A percentile compares a stretch with the other conserved stretches of the same genome.
These are phyloP conservation scores for Zosterops lateralis DNA, from an alignment of 2,113 vertebrate species.

Conservation along the genomic window DNA sequence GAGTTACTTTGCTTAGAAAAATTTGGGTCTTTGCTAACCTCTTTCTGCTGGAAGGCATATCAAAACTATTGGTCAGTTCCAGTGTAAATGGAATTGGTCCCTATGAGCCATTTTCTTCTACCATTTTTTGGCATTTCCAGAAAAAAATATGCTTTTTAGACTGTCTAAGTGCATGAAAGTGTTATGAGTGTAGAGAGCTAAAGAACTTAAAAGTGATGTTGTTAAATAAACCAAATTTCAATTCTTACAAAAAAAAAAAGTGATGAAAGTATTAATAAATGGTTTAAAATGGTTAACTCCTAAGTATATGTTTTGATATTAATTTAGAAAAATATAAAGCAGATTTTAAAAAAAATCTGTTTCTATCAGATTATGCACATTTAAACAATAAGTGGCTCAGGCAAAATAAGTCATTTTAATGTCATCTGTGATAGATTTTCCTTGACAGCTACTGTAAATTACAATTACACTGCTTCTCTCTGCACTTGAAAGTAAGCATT, in stretches of 20 bases:
- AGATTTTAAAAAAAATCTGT: slow-evolving; percentile 69
- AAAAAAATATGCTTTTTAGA: slow-evolving; percentile 32
- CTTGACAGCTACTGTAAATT: slow-evolving; percentile 87
- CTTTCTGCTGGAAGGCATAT: background rate
- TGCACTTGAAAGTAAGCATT: slow-evolving; percentile 82
- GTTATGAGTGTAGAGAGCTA: slow-evolving; percentile 18
- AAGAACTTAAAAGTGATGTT: slow-evolving; percentile 36
- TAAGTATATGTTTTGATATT: slow-evolving; percentile 83
- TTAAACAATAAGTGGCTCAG: slow-evolving; percentile 83
- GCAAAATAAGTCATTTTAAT: slow-evolving; percentile 88
- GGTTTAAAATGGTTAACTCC: slow-evolving; percentile 77
- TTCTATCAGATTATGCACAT: slow-evolving; percentile 83
- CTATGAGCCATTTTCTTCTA: background rate
- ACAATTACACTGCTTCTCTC: slow-evolving; percentile 83
- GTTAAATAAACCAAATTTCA: slow-evolving; percentile 69
- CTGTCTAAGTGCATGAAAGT: background rate
- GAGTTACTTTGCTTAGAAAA: background rate
- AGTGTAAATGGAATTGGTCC: background rate
- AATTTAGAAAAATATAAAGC: slow-evolving; percentile 80
- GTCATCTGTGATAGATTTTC: slow-evolving; percentile 83
- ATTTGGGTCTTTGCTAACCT: background rate
- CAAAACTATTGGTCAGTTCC: background rate
- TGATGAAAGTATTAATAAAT: slow-evolving; percentile 75
- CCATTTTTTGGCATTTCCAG: background rate
- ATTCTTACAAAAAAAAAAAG: slow-evolving; percentile 45